Conservation (phyloP, 2,113 vertebrate genomes). For the Microcebus lehilahytsara region DNA sequence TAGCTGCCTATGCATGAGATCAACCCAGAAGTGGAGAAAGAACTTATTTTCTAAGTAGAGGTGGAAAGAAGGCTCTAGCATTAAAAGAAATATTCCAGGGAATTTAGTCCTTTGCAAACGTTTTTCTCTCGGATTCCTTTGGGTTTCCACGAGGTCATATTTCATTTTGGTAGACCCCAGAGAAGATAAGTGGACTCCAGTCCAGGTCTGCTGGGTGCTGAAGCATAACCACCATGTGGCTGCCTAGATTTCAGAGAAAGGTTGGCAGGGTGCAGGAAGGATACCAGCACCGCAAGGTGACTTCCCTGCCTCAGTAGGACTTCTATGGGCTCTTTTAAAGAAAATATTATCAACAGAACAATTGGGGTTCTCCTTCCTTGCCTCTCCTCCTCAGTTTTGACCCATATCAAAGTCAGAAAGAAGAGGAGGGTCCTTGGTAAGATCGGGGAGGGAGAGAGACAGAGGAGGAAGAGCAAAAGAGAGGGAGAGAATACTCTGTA, state of each 20-base stretch:
- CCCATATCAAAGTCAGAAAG: not conserved
- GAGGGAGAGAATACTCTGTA: not conserved
- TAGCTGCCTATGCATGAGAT: not conserved
- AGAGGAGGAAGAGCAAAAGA: too few species aligned
- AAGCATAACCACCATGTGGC: rapidly evolving
- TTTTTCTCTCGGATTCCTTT: not conserved
- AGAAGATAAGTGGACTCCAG: not conserved
- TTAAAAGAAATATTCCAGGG: not conserved
- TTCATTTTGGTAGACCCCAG: not conserved
- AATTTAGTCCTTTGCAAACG: not conserved
- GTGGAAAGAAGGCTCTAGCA: not conserved
- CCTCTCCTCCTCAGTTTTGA: not conserved
- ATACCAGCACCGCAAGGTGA: not conserved
- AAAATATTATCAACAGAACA: not conserved
- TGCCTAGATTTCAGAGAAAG: not conserved
- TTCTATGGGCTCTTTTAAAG: not conserved
- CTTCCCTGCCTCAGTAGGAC: not conserved
- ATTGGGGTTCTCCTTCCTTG: not conserved
- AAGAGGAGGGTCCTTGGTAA: not conserved
- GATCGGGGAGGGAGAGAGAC: not conserved
- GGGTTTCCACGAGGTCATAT: not conserved
- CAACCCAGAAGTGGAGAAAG: not conserved
- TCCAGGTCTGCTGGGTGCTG: rapidly evolving
- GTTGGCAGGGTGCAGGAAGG: not conserved
- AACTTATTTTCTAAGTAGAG: not conserved